Conservation (phyloP, 2,888 invertebrate species). For the Nysson spinosus region DNA sequence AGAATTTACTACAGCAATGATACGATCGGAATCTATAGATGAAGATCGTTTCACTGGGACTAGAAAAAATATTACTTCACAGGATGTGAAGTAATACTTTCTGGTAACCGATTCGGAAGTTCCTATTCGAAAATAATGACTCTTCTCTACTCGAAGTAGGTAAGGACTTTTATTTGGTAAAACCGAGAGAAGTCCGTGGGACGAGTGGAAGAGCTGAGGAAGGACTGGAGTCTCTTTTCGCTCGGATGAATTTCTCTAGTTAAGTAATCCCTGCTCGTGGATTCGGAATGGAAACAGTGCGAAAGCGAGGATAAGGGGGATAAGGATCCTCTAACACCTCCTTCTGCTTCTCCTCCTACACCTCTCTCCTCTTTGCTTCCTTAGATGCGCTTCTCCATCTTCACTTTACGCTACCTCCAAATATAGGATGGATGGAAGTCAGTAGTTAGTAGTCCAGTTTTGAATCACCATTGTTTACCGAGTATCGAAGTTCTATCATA, state of each 20-base stretch:
- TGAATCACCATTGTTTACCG: constrained; percentile 52
- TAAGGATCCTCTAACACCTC: constrained; percentile 59
- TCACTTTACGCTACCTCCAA: constrained; percentile 9
- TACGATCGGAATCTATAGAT: too few species aligned
- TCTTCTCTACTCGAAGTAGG: constrained; percentile 27
- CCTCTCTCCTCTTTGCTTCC: constrained; percentile 27
- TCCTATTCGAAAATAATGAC: constrained; percentile 42
- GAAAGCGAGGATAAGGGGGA: constrained; percentile 60
- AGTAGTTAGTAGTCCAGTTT: constrained; percentile 45
- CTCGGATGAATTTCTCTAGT: constrained; percentile 61
- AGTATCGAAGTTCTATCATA: constrained; percentile 54
- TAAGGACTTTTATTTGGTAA: constrained; percentile 31
- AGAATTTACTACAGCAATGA: too few species aligned
- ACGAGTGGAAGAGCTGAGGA: constrained; percentile 18
- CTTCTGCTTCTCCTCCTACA: constrained; percentile 46
- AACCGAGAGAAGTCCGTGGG: constrained; percentile 2
- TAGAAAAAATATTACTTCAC: constrained; percentile 21
- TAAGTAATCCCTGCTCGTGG: constrained; percentile 65
- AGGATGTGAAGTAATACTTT: too few species aligned
- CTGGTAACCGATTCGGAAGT: neutral
- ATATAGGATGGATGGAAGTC: constrained; percentile 20
- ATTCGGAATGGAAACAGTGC: constrained; percentile 63
- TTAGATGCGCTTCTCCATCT: constrained; percentile 15
- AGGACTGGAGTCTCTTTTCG: constrained; percentile 49
- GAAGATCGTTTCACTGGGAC: too few species aligned